A percentile compares a stretch with the other conserved stretches of the same genome.
phyloP scores from a whole-genome alignment of 2,888 invertebrate genomes.

The Pegoplata infirma region DNA sequence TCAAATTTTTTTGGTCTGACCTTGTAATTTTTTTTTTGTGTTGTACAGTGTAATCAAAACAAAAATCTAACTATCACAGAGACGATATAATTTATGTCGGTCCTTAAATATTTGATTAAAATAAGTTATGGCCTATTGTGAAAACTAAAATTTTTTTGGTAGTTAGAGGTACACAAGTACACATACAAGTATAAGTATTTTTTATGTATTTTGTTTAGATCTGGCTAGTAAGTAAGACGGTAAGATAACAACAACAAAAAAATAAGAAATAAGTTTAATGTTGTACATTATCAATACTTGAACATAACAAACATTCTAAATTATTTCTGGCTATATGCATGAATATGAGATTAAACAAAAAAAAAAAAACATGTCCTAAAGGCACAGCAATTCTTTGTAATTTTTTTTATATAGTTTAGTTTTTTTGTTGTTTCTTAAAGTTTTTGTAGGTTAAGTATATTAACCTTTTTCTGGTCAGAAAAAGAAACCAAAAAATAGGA shows the following conservation, averaged over 20 bases:
- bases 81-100: too few relatives aligned
- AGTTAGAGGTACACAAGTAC: neutral
- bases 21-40: too few relatives aligned
- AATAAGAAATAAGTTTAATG: neutral
- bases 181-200: neutral
- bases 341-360: conserved; percentile 10
- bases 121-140: too few relatives aligned
- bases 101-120: too few relatives aligned
- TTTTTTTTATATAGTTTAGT: neutral
- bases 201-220: neutral
- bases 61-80: too few relatives aligned
- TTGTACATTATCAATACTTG: conserved; percentile 3
- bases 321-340: conserved; percentile 2
- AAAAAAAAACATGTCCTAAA: conserved; percentile 22
- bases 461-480: conserved; percentile 11
- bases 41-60: too few relatives aligned
- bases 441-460: conserved; percentile 28
- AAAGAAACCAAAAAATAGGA: neutral
- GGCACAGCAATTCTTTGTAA: conserved; percentile 16
- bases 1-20: too few relatives aligned
- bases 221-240: conserved; percentile 2
- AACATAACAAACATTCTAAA: conserved; percentile 17
- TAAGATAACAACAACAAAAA: conserved; percentile 1
- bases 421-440: too few relatives aligned
- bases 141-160: too few relatives aligned